Conservation (phyloP, 2,113 vertebrate species). For the Actenoides hombroni region DNA sequence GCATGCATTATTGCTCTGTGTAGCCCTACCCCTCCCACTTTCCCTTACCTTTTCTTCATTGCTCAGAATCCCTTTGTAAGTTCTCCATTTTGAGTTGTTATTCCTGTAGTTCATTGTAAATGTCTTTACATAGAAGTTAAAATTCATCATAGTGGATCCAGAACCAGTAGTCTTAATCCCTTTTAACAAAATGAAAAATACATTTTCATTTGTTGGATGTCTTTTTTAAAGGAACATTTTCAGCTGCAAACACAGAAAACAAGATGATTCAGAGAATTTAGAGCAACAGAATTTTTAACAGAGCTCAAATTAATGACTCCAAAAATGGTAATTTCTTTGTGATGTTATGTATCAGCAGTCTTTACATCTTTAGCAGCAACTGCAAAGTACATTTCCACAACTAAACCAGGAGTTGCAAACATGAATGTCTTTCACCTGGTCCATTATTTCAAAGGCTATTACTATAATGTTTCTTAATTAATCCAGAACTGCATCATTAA, state of each 20-base stretch:
- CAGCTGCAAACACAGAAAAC: background rate
- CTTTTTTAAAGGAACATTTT: background rate
- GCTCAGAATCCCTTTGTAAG: conserved; percentile 76
- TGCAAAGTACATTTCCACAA: background rate
- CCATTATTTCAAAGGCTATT: background rate
- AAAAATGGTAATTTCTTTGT: background rate
- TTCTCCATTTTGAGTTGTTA: conserved; percentile 80
- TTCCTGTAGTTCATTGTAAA: conserved; percentile 81
- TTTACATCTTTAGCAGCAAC: background rate
- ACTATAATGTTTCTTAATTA: background rate
- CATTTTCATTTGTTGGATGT: background rate
- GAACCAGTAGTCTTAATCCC: conserved; percentile 82
- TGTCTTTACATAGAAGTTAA: conserved; percentile 80
- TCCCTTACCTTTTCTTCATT: conserved; percentile 78
- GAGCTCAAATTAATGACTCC: background rate
- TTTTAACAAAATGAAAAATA: conserved; percentile 52
- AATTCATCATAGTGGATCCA: conserved; percentile 68
- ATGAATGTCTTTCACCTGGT: background rate
- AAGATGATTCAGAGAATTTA: background rate
- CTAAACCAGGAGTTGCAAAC: background rate
- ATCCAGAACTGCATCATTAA: background rate
- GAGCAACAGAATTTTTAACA: background rate
- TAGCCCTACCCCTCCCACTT: background rate
- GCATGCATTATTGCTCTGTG: rapidly evolving
- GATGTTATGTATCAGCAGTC: background rate